Conservation (phyloP, 64 coral and sea anemone species). For the Actinia equina region DNA sequence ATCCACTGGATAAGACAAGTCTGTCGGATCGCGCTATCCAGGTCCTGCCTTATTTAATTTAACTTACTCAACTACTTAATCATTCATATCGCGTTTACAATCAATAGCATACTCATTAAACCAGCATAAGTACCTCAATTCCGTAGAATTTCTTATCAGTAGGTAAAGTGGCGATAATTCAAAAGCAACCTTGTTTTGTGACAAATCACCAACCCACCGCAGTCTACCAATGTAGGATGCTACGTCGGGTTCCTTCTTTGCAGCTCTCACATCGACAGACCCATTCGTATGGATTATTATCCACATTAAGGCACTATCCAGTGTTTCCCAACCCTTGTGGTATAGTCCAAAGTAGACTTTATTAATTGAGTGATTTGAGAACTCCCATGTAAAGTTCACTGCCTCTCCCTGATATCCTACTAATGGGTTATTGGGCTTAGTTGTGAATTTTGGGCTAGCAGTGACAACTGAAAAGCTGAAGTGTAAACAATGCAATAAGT, state of each 20-base stretch:
- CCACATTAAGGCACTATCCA: background rate
- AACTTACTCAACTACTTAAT: too few relatives aligned
- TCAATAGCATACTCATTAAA: too few relatives aligned
- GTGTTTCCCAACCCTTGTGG: background rate
- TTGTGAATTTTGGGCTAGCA: background rate
- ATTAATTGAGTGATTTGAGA: background rate
- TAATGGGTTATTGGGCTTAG: background rate
- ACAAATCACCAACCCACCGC: background rate
- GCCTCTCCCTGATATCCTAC: background rate
- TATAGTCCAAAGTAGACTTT: background rate
- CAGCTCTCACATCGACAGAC: background rate
- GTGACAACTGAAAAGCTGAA: background rate
- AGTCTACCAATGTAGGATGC: background rate
- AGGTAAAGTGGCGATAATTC: background rate
- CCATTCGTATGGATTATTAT: background rate
- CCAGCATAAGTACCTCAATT: background rate
- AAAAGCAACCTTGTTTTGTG: background rate
- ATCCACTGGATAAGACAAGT: too few relatives aligned
- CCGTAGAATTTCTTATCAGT: background rate
- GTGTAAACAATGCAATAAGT: background rate
- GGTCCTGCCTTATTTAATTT: too few relatives aligned
- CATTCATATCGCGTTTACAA: too few relatives aligned
- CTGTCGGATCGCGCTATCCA: too few relatives aligned
- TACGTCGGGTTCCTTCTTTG: background rate
- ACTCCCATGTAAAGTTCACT: background rate